phyloP scores from a whole-genome alignment of 2,113 vertebrate species.

The Mustela lutreola region DNA sequence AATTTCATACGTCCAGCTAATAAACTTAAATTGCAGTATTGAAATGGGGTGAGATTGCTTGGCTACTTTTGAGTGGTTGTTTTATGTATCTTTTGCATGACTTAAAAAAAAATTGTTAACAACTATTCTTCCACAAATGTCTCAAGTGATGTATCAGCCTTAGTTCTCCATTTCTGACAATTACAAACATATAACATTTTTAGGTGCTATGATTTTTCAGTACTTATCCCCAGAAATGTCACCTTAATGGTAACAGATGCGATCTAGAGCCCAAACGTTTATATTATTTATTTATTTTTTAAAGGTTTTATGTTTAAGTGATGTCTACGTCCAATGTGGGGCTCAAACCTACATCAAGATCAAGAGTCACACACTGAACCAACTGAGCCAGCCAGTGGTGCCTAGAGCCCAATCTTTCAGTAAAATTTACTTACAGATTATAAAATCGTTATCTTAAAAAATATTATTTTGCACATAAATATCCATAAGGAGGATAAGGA shows the following conservation, averaged over 20 bases:
- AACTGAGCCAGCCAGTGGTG: background rate
- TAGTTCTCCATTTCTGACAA: background rate
- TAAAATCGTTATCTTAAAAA: background rate
- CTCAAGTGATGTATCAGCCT: background rate
- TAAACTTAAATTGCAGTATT: background rate
- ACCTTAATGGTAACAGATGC: background rate
- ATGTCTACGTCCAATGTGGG: background rate
- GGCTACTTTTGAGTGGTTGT: background rate
- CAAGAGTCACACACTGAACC: background rate
- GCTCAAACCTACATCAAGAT: background rate
- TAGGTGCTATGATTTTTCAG: background rate
- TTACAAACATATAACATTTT: background rate
- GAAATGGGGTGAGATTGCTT: background rate
- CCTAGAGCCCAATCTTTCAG: background rate
- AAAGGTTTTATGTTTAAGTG: background rate
- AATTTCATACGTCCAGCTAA: background rate
- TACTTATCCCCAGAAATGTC: background rate
- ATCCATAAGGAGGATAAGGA: background rate
- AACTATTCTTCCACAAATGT: background rate
- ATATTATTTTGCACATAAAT: background rate
- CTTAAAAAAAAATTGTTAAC: background rate
- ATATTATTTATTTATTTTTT: background rate
- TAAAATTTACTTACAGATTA: background rate
- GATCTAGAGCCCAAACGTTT: background rate
- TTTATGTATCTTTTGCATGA: background rate